Percentiles rank a stretch among this genome's conserved stretches.
These are phyloP conservation scores for Leptogaster cylindrica DNA, from an alignment of 2,888 invertebrate species.

Conservation along the genomic window DNA sequence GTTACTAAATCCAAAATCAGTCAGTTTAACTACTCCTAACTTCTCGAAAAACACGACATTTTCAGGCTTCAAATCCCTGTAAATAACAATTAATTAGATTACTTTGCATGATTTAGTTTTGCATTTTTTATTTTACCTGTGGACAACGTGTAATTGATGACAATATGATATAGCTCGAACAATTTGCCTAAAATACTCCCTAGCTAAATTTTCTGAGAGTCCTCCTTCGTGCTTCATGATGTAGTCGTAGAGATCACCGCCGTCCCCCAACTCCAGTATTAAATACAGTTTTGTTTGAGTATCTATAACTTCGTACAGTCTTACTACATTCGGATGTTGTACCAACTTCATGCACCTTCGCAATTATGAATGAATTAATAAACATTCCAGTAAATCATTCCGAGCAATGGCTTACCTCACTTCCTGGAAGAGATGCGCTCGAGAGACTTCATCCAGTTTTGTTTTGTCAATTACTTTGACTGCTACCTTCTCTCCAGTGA, in stretches of 20 bases:
- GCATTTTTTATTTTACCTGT: no score
- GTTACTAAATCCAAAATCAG: conserved; percentile 98
- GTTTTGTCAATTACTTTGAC: conserved; percentile 99
- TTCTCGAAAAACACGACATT: conserved; percentile 99
- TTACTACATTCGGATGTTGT: conserved; percentile 98
- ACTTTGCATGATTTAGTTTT: neutral
- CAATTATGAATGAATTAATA: conserved; percentile 55
- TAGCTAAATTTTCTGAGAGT: conserved; percentile 79
- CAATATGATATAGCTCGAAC: conserved; percentile 98
- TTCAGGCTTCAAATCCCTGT: conserved; percentile 95
- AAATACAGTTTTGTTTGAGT: conserved; percentile 97
- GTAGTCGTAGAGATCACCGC: conserved; percentile 98
- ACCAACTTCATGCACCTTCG: conserved; percentile 98
- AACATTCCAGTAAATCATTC: neutral
- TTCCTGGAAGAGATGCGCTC: conserved; percentile 95
- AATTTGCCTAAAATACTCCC: conserved; percentile 95
- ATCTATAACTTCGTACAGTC: conserved; percentile 98
- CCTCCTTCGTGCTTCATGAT: conserved; percentile 95
- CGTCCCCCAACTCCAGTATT: conserved; percentile 97
- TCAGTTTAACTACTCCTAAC: conserved; percentile 94
- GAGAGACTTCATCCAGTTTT: conserved; percentile 94
- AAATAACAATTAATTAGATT: conserved; percentile 9
- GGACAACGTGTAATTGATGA: conserved; percentile 81
- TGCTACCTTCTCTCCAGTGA: conserved; percentile 98
- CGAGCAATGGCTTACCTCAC: conserved; percentile 64